phyloP scores from a whole-genome alignment of 2,113 vertebrate species.

The Pterophyllum scalare region DNA sequence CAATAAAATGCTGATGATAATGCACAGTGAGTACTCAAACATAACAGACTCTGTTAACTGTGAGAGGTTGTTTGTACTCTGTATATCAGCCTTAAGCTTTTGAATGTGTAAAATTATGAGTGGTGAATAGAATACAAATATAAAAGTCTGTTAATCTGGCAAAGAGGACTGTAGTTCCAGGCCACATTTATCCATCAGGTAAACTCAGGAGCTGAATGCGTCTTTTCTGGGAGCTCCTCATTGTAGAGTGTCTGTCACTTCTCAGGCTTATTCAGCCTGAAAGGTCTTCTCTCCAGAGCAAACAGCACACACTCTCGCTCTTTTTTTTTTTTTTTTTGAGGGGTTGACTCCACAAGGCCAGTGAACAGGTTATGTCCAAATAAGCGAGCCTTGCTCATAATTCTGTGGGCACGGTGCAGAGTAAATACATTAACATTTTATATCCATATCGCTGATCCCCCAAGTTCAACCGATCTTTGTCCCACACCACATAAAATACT shows the following conservation, averaged over 20 bases:
- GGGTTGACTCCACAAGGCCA: conserved; percentile 57
- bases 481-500: conserved; percentile 69
- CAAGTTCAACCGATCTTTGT: conserved; percentile 71
- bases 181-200: conserved; percentile 54
- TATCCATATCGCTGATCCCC: conserved; percentile 64
- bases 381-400: conserved; percentile 60
- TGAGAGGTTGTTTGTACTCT: conserved; percentile 5
- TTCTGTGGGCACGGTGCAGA: conserved; percentile 63
- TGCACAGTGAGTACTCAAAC: background rate
- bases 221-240: conserved; percentile 72
- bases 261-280: conserved; percentile 78
- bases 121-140: conserved; percentile 13
- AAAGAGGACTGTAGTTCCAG: conserved; percentile 39
- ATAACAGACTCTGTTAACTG: background rate
- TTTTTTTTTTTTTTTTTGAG: conserved; percentile 31
- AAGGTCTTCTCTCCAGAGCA: conserved; percentile 75
- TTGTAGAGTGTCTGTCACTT: conserved; percentile 78
- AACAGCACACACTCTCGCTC: conserved; percentile 42
- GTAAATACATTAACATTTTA: conserved; percentile 78
- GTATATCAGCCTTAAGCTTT: background rate
- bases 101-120: conserved; percentile 1
- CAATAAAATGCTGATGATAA: conserved; percentile 1
- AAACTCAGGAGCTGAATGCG: conserved; percentile 60
- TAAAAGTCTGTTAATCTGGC: background rate
- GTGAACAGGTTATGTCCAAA: conserved; percentile 68